A percentile compares a stretch with the other conserved stretches of the same genome.
phyloP scores from a whole-genome alignment of 2,113 vertebrate species.

The Vidua chalybeata region DNA sequence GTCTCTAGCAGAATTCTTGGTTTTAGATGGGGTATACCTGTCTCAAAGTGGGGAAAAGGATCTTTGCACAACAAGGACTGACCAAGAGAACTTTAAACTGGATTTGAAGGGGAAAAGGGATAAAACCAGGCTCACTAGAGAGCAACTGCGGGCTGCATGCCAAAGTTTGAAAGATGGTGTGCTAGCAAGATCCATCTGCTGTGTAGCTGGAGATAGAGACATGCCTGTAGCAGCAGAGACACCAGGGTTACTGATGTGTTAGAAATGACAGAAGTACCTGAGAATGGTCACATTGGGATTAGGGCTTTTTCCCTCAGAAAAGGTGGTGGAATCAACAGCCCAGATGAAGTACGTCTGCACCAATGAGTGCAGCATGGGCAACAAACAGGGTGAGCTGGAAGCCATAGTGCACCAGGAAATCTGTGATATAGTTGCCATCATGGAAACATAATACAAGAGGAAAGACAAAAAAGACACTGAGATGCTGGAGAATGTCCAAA shows the following conservation, averaged over 20 bases:
- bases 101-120: background rate
- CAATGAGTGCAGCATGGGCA: fast-evolving
- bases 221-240: background rate
- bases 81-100: background rate
- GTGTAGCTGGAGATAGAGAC: background rate
- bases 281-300: background rate
- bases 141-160: background rate
- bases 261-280: background rate
- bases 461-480: background rate
- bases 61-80: background rate
- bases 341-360: background rate
- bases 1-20: background rate
- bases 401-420: background rate
- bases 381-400: background rate
- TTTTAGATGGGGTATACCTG: background rate
- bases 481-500: background rate
- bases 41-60: background rate
- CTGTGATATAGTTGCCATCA: background rate
- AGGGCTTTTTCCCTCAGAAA: background rate
- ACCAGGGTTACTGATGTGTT: too few relatives aligned
- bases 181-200: background rate
- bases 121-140: background rate
- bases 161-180: background rate
- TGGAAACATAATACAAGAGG: background rate
- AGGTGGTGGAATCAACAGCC: background rate